Evolutionary conservation across 1,140 invertebrate genomes (phyloP).

Genomic region (Caenorhabditis remanei): DNA sequence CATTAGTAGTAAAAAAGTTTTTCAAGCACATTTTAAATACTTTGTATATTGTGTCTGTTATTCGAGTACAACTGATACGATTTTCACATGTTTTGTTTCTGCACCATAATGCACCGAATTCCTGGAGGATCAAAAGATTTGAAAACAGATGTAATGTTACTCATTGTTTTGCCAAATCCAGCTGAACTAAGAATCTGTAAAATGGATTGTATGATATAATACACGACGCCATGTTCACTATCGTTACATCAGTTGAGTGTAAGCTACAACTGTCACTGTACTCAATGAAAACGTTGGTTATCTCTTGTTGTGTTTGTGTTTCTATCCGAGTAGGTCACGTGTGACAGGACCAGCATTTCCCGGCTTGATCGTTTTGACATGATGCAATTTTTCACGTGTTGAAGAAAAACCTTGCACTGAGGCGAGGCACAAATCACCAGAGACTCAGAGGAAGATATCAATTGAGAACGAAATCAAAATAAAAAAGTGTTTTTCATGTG

Average conservation of each 20-base stretch:
- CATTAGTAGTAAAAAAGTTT: neutral
- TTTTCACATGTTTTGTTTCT: neutral
- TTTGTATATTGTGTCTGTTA: neutral
- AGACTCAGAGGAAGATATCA: constrained; percentile 14
- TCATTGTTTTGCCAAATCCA: neutral
- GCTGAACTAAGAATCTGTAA: neutral
- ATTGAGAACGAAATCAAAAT: constrained; percentile 34
- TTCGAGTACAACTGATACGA: neutral
- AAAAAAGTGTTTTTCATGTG: neutral
- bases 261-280: neutral
- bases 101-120: constrained; percentile 6
- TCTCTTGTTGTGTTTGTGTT: neutral
- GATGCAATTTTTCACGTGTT: constrained; percentile 47
- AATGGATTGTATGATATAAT: neutral
- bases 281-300: neutral
- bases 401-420: constrained; percentile 5
- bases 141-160: constrained; percentile 5
- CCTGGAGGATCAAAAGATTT: constrained; percentile 10
- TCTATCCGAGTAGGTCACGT: neutral
- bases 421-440: constrained; percentile 12
- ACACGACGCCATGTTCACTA: neutral
- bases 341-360: constrained; percentile 7
- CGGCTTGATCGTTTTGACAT: neutral
- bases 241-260: neutral
- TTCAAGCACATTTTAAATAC: constrained; percentile 25